These are phyloP conservation scores for Leptarthrus brevirostris DNA, from an alignment of 2,888 invertebrate genomes.

Conservation along the genomic window DNA sequence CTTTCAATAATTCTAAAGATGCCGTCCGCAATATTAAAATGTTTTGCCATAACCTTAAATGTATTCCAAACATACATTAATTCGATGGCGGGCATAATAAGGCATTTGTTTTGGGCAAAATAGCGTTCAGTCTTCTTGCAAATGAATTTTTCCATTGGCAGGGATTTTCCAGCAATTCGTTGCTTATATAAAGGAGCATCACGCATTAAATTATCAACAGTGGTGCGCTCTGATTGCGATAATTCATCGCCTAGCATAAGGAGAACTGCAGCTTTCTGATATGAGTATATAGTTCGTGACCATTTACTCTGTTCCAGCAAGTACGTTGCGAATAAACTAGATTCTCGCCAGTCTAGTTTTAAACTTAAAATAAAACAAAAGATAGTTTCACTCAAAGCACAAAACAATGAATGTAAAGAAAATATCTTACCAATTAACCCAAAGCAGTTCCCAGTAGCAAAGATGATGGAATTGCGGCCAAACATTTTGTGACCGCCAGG, in stretches of 20 bases:
- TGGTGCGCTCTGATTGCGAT: constrained; percentile 68
- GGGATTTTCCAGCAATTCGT: constrained; percentile 93
- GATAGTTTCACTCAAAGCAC: no score
- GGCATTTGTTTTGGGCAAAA: constrained; percentile 76
- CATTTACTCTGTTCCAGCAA: constrained; percentile 85
- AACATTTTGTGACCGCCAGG: constrained; percentile 82
- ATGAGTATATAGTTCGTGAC: constrained; percentile 92
- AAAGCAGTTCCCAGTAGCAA: constrained; percentile 94
- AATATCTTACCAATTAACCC: constrained; percentile 79
- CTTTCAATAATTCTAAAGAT: constrained; percentile 75
- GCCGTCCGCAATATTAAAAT: constrained; percentile 72
- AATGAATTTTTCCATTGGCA: constrained; percentile 97
- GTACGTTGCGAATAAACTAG: constrained; percentile 77
- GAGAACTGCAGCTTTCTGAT: constrained; percentile 87
- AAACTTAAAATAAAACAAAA: constrained; percentile 65
- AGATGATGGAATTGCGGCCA: constrained; percentile 94
- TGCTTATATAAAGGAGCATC: constrained; percentile 85
- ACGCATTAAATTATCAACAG: constrained; percentile 75
- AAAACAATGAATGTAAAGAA: neutral
- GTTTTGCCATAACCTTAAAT: constrained; percentile 82
- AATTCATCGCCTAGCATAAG: constrained; percentile 70
- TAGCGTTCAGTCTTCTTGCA: constrained; percentile 87
- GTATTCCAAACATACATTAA: constrained; percentile 94
- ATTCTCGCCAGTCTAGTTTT: constrained; percentile 81
- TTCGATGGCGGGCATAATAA: constrained; percentile 87